phyloP scores from a whole-genome alignment of 2,888 invertebrate genomes.

The Heteromurus nitidus region DNA sequence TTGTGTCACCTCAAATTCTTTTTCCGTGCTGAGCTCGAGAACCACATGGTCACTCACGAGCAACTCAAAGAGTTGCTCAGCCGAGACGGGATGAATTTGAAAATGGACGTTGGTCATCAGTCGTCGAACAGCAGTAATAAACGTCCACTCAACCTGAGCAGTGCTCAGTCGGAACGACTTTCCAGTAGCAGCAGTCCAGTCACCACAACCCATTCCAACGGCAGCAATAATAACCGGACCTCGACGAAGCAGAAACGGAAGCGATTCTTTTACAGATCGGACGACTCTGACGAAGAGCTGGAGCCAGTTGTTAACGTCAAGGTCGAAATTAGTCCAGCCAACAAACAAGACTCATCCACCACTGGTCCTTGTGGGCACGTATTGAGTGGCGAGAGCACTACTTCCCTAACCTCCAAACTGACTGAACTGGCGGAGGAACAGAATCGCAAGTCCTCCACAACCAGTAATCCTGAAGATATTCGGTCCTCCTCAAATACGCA shows the following conservation, averaged over 20 bases:
- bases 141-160: slow-evolving; percentile 47
- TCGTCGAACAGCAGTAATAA: slow-evolving; percentile 6
- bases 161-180: slow-evolving; percentile 39
- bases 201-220: slow-evolving; percentile 29
- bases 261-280: slow-evolving; percentile 73
- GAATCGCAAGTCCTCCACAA: slow-evolving; percentile 14
- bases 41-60: slow-evolving; percentile 80
- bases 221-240: background rate
- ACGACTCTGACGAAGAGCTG: slow-evolving; percentile 73
- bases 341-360: slow-evolving; percentile 14
- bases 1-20: slow-evolving; percentile 90
- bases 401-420: slow-evolving; percentile 32
- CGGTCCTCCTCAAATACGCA: slow-evolving; percentile 24
- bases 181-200: slow-evolving; percentile 50
- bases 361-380: slow-evolving; percentile 53
- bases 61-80: slow-evolving; percentile 70
- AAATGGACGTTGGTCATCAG: background rate
- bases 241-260: slow-evolving; percentile 66
- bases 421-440: slow-evolving; percentile 41
- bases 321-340: slow-evolving; percentile 51
- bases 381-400: slow-evolving; percentile 46
- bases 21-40: slow-evolving; percentile 92
- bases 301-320: slow-evolving; percentile 64
- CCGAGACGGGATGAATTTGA: slow-evolving; percentile 23
- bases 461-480: slow-evolving; percentile 32